These are phyloP conservation scores for Acrossocheilus wenchowensis DNA, from an alignment of 2,797 vertebrate species.

Conservation along the genomic window DNA sequence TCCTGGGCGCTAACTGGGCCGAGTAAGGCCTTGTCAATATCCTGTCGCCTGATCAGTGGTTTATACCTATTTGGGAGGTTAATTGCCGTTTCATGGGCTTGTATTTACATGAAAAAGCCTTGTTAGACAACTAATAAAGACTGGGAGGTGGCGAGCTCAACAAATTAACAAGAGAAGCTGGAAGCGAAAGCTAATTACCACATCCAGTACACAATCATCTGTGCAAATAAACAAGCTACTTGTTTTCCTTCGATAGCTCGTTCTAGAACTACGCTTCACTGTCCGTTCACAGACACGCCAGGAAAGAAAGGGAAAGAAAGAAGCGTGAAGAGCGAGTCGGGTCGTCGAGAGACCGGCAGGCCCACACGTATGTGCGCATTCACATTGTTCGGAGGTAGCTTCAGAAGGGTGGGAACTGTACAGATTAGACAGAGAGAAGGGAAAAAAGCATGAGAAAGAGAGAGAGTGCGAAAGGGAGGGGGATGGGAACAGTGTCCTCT, in stretches of 20 bases:
- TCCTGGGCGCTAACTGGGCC: slow-evolving; percentile 54
- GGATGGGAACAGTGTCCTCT: slow-evolving; percentile 43
- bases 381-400: slow-evolving; percentile 28
- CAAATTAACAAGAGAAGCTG: slow-evolving; percentile 72
- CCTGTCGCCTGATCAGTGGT: slow-evolving; percentile 72
- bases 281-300: slow-evolving; percentile 45
- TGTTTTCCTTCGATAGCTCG: slow-evolving; percentile 39
- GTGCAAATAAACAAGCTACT: slow-evolving; percentile 64
- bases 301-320: slow-evolving; percentile 23
- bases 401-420: slow-evolving; percentile 55
- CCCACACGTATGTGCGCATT: background rate
- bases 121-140: slow-evolving; percentile 80
- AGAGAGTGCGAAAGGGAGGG: slow-evolving; percentile 55
- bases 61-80: slow-evolving; percentile 80
- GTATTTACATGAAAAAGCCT: slow-evolving; percentile 77
- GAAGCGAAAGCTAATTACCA: slow-evolving; percentile 78
- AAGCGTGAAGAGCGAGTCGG: slow-evolving; percentile 39
- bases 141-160: slow-evolving; percentile 60
- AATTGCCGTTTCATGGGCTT: slow-evolving; percentile 80
- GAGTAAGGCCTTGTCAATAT: slow-evolving; percentile 70
- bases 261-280: slow-evolving; percentile 36
- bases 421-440: slow-evolving; percentile 67
- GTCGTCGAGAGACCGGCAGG: slow-evolving; percentile 35
- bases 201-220: slow-evolving; percentile 73
- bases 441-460: slow-evolving; percentile 44